These are phyloP conservation scores for Acanthopagrus latus DNA, from an alignment of 2,797 vertebrate species.

Conservation along the genomic window DNA sequence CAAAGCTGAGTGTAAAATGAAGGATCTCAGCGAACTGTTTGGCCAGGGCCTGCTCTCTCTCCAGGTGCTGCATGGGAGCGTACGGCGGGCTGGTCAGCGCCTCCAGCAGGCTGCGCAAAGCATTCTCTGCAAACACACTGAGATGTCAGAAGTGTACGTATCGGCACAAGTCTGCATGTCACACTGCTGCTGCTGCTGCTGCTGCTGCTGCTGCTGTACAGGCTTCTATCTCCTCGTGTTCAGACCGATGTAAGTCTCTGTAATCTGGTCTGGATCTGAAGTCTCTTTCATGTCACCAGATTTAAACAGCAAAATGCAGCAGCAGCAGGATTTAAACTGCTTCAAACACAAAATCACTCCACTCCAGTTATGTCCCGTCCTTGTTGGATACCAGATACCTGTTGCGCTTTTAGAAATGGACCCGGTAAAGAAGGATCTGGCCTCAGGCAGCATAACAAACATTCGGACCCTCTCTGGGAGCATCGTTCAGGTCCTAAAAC, in stretches of 20 bases:
- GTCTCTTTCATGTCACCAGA: neutral
- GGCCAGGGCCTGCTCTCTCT: constrained; percentile 92
- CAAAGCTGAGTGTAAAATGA: constrained; percentile 94
- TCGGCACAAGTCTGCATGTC: neutral
- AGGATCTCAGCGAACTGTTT: constrained; percentile 95
- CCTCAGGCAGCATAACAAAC: constrained; percentile 11
- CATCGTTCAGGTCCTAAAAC: neutral
- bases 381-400: neutral
- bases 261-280: constrained; percentile 28
- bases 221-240: constrained; percentile 8
- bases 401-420: constrained; percentile 15
- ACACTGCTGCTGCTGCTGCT: neutral
- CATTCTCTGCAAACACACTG: constrained; percentile 86
- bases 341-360: constrained; percentile 1
- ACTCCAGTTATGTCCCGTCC: constrained; percentile 4
- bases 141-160: neutral
- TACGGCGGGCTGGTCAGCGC: constrained; percentile 93
- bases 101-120: constrained; percentile 92
- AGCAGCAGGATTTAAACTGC: constrained; percentile 1
- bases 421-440: neutral
- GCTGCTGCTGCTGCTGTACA: neutral
- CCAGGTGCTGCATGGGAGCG: constrained; percentile 93
- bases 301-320: constrained; percentile 18
- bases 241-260: constrained; percentile 16
- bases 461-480: constrained; percentile 1